Percentiles rank a stretch among this genome's conserved stretches.
These are phyloP conservation scores for Prionailurus viverrinus DNA, from an alignment of 2,113 vertebrate genomes.

Conservation along the genomic window DNA sequence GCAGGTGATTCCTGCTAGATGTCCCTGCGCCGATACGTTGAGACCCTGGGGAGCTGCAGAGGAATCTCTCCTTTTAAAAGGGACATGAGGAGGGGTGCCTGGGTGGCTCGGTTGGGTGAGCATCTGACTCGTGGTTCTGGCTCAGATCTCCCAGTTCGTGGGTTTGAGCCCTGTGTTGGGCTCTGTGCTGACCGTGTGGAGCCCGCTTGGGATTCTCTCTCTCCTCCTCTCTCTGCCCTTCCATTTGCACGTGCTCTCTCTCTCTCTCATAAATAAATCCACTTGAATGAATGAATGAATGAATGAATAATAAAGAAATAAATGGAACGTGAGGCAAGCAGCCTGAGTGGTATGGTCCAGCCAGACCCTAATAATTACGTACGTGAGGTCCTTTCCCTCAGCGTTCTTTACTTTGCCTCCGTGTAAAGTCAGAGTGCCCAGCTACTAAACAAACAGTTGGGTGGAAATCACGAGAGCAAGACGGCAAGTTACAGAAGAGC, in stretches of 20 bases:
- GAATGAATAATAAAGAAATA: no score
- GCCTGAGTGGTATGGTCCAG: background rate
- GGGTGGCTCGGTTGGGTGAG: no score
- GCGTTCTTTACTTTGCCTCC: background rate
- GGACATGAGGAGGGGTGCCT: no score
- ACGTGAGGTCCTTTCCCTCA: background rate
- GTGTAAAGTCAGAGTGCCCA: background rate
- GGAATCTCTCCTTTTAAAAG: background rate
- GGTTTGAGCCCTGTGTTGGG: no score
- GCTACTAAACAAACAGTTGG: background rate
- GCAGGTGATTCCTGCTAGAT: background rate
- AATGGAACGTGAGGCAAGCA: background rate
- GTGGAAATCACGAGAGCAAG: background rate
- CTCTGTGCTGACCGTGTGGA: no score
- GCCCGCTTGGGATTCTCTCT: no score
- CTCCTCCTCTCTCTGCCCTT: no score
- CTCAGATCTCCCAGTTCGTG: no score
- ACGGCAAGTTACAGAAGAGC: background rate
- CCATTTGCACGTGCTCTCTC: no score
- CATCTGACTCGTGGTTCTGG: no score
- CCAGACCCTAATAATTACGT: background rate
- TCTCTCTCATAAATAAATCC: no score
- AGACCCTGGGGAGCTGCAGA: background rate
- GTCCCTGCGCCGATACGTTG: background rate
- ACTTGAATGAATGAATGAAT: no score